Evolutionary conservation across 2,797 vertebrate species (phyloP), one percentile per base, ranked within the genome.

Genomic region (Antrozous pallidus): DNA sequence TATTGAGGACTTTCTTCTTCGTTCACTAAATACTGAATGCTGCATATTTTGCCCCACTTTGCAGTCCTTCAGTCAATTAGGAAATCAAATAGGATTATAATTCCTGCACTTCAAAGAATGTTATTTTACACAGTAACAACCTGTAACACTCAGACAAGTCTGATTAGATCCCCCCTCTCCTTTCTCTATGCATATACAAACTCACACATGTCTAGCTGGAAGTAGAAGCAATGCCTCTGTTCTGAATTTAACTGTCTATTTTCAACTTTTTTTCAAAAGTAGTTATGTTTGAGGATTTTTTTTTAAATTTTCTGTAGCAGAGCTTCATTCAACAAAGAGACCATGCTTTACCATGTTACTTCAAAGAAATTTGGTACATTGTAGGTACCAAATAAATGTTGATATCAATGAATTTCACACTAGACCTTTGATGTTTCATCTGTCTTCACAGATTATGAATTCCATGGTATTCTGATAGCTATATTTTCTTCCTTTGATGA

Each of bases 61-160:
- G 13, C 8, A 56, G 26, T 20, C 42, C 47, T 90, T 88, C 69
- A 61, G 40, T 79, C 47, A 88, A 71, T 12, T 6, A 69, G 80
- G 20, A 86, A 51, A 91, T 87, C 80, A 95, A 93, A 74, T 28
- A 74, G 45, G 70, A 92, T 75, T 71, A 88, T 51, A 65, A 58
- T 78, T 51, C 58, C 38, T 82, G 12, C 7, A 61, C 36, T 91
- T 94, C 74, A 74, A 93, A 91, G 24, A 47, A 71, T 61, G n/a
- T 4, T 12, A 47, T 54, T 88, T 83, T 67, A 71, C 16, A 75
- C 26, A 54, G 16, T 75, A 71, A 78, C 13, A 67, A 38, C 7
- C 63, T 90, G 49, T 6, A 61, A 73, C 10, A 78, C 18, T 14
- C 17, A 70, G 33, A 22, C 7, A 73, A 78, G 18, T 73, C 36